Evolutionary conservation across 2,797 vertebrate species (phyloP).

Genomic region (Melanitta fusca): DNA sequence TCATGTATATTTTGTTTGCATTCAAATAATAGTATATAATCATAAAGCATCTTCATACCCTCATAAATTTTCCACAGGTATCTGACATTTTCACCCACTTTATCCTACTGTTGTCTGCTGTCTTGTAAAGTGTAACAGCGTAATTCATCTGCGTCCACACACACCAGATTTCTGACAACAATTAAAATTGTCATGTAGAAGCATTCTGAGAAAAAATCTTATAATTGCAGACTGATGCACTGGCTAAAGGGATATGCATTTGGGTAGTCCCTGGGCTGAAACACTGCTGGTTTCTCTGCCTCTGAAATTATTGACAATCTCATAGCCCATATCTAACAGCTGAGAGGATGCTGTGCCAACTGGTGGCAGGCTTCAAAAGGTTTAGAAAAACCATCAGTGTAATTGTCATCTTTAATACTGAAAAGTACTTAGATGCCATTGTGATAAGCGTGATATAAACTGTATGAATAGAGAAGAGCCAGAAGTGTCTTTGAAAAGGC

Average conservation of each 20-base stretch:
- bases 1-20: neutral
- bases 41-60: neutral
- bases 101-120: neutral
- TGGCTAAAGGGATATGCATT: slow-evolving; percentile 46
- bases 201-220: slow-evolving; percentile 40
- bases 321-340: slow-evolving; percentile 19
- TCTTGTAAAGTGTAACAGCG: neutral
- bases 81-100: neutral
- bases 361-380: slow-evolving; percentile 38
- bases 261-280: slow-evolving; percentile 53
- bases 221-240: slow-evolving; percentile 45
- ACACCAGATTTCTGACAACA: slow-evolving; percentile 38
- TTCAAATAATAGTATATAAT: neutral
- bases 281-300: slow-evolving; percentile 56
- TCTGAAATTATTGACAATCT: slow-evolving; percentile 69
- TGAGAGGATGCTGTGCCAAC: slow-evolving; percentile 65
- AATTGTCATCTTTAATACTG: slow-evolving; percentile 55
- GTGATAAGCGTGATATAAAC: slow-evolving; percentile 20
- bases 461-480: neutral
- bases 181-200: slow-evolving; percentile 62
- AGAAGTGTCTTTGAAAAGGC: neutral
- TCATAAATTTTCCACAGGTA: neutral
- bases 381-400: slow-evolving; percentile 21
- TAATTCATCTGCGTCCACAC: neutral
- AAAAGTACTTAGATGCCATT: slow-evolving; percentile 21